A percentile compares a stretch with the other conserved stretches of the same genome.
Conservation (phyloP, 2,797 vertebrate genomes). For the Danio jaintianensis region DNA sequence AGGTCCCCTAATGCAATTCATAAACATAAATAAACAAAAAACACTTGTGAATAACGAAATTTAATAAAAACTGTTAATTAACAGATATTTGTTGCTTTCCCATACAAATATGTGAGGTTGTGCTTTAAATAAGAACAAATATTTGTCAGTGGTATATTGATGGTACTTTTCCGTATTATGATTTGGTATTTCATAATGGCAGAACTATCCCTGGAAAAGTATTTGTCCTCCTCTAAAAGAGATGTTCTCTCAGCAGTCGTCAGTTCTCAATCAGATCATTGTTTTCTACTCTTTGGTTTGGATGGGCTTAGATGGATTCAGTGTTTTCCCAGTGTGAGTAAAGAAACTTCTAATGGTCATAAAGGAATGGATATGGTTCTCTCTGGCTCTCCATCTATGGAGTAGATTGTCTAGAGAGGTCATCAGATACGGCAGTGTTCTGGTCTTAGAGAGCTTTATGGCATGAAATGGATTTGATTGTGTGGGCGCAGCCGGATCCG, state of each 20-base stretch:
- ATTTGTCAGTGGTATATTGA: no score
- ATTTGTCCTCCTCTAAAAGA: neutral
- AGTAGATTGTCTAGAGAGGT: conserved; percentile 57
- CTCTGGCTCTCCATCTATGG: conserved; percentile 44
- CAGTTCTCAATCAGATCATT: neutral
- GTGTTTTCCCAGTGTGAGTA: conserved; percentile 43
- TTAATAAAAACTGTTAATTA: no score
- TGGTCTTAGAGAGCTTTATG: conserved; percentile 63
- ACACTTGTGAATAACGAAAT: no score
- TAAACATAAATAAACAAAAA: no score
- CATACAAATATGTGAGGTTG: no score
- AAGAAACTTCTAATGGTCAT: conserved; percentile 61
- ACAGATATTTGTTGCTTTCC: no score
- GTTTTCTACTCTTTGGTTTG: conserved; percentile 1
- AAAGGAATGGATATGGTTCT: conserved; percentile 56
- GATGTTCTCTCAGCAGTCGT: neutral
- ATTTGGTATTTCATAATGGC: neutral
- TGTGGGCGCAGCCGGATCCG: conserved; percentile 50
- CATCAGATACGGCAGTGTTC: conserved; percentile 58
- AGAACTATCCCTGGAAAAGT: neutral
- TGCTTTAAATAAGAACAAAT: no score
- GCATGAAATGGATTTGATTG: conserved; percentile 65
- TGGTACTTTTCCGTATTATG: no score
- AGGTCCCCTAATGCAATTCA: no score
- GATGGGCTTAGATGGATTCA: neutral